These are phyloP conservation scores for Tupiocoris notatus DNA, from an alignment of 2,888 invertebrate species.

Conservation along the genomic window DNA sequence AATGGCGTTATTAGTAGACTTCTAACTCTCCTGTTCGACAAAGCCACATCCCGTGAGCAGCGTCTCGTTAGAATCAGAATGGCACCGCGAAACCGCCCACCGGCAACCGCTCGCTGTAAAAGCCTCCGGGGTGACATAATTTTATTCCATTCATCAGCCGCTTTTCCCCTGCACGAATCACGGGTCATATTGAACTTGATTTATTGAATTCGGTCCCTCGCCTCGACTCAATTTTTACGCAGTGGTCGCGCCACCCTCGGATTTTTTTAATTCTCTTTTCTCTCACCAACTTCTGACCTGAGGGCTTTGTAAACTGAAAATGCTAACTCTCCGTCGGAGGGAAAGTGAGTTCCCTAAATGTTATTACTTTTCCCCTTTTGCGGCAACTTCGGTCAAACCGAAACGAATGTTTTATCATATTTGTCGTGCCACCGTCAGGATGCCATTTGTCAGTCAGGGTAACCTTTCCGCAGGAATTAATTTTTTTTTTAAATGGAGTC, in stretches of 20 bases:
- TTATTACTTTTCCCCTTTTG: not conserved
- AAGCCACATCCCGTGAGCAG: not conserved
- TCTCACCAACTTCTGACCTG: not conserved
- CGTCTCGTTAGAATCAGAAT: constrained; percentile 32
- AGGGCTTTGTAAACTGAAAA: not conserved
- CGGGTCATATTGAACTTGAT: constrained; percentile 30
- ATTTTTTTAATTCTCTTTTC: not conserved
- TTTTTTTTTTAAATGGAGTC: too few relatives aligned
- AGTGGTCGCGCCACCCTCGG: too few relatives aligned
- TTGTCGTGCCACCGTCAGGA: not conserved
- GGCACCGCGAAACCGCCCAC: constrained; percentile 31
- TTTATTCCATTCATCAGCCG: constrained; percentile 34
- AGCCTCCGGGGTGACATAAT: not conserved
- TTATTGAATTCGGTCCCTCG: constrained; percentile 23
- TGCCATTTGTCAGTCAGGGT: not conserved
- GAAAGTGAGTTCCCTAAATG: not conserved
- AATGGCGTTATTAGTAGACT: not conserved
- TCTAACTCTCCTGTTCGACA: not conserved
- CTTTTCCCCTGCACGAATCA: constrained; percentile 8
- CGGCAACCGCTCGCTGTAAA: constrained; percentile 11
- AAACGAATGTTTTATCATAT: not conserved
- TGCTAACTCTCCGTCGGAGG: not conserved
- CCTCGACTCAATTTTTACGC: not conserved
- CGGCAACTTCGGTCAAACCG: not conserved
- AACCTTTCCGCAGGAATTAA: not conserved